phyloP scores from a whole-genome alignment of 2,113 vertebrate genomes.

The Tragelaphus scriptus region DNA sequence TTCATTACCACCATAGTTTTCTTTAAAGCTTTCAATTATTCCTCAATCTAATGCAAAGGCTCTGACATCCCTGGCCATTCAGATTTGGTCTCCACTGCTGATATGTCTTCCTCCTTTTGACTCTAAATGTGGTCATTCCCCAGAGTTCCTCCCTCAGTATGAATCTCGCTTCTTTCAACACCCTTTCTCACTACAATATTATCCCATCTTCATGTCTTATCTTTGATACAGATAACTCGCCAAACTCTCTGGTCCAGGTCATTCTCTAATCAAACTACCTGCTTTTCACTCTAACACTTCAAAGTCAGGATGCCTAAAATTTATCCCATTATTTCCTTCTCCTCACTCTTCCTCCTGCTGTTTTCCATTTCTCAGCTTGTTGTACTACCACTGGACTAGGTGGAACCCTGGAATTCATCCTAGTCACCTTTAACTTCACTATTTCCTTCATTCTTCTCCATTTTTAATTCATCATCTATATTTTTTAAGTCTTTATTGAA shows the following conservation, averaged over 20 bases:
- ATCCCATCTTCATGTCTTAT: neutral
- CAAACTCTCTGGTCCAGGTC: neutral
- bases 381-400: neutral
- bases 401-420: neutral
- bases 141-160: neutral
- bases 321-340: neutral
- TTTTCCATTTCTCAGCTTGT: neutral
- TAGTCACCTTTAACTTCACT: neutral
- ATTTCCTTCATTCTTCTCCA: neutral
- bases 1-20: neutral
- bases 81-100: neutral
- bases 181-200: neutral
- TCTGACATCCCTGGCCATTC: neutral
- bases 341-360: neutral
- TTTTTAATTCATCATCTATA: neutral
- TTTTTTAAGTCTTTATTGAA: neutral
- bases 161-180: neutral
- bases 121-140: neutral
- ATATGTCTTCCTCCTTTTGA: neutral
- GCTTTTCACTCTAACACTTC: neutral
- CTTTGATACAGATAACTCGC: neutral
- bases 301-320: neutral
- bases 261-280: neutral
- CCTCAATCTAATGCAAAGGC: neutral
- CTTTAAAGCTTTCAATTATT: neutral